Evolutionary conservation across 2,888 invertebrate genomes (phyloP), one percentile per base, ranked within the genome.

Genomic region (Clivina fossor): DNA sequence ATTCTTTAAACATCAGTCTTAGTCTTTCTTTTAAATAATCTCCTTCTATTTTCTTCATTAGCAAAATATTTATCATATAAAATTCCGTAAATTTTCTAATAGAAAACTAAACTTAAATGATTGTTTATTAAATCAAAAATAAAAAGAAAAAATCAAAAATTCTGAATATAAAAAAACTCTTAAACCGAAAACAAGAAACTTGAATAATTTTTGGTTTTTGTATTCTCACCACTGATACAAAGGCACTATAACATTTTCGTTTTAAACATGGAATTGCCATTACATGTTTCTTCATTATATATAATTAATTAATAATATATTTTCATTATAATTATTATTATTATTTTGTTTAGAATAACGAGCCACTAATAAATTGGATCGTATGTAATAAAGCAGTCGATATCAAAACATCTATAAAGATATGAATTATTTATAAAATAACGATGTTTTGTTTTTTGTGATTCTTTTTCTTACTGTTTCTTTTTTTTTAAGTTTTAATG

Each of bases 201-300:
- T 35, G 43, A 47, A 28, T 26, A 53, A 53, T 28, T 37, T 41
- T 22, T 13, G 20, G 7, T 46, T 46, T 30, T 55, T 55, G 46
- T 47, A 20, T 46, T 46, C 47, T 44, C 40, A 38, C 55, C 55
- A 47, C 55, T 47, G 46, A 47, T 46, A 55, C 55, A 55, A 55
- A 55, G 55, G 55, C 55, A 55, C 55, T 55, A 55, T 55, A 47
- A 55, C 40, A 38, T 47, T 55, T n/a, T 55, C 55, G 53, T 53
- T 24, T 24, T 49, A 49, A n/a, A 49, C 49, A 49, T 49, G 49
- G 48, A 53, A 44, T 51, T 20, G 41, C 51, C n/a, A 51, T 41
- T 51, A 51, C 43, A 51, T 51, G 38, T 49, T 40, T 30, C 24
- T 35, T 33, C 43, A 43, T 51, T 41, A 30, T 44, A 44, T 47